Base-by-base conservation (phyloP, 1,140 invertebrate species). In the Neodiprion lecontei region DNA sequence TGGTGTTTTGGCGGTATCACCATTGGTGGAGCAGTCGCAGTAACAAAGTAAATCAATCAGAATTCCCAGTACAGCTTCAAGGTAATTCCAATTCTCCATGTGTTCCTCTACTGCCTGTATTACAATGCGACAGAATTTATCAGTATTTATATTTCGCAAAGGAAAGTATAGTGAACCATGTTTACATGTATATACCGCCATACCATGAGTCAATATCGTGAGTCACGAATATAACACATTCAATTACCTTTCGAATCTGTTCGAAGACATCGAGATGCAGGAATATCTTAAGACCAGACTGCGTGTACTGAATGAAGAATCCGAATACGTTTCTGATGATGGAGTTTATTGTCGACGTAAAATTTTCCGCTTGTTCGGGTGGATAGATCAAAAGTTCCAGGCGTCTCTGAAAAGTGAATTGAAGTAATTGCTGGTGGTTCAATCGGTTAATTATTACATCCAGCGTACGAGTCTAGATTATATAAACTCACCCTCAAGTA, bases 41-140 rank as follows among this genome's bases (percentile, higher is more conserved):
- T 74, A 73, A 11, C 77, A 65, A 11, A 76, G 14, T 53, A 80
- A 50, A 67, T 80, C 79, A 14, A 77, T 69, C 23, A 74, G 71
- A 17, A 78, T 68, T 12, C 21, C 66, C 48, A 80, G 48, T 12
- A 80, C 40, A 12, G 71, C 77, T 17, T 72, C n/a, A 23, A 73
- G 10, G 69, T 77, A 77, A 14, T 74, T 74, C 10, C 48, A 17
- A 23, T 79, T 69, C 23, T 79, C 74, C 21, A 74, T 69, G 61
- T 80, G 76, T n/a, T 47, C 68, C 49, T 76, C 74, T 21, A 72
- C 70, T 7, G 76, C 79, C 77, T 79, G 68, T 23, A 53, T 21
- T 40, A 75, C 10, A 65, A n/a, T 53, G 21, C 50, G 14, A 61
- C 47, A 69, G 21, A 12, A 21, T 21, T 68, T 48, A 17, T 68